These are phyloP conservation scores for Empidonax alnorum DNA, from an alignment of 2,113 vertebrate genomes.

Conservation along the genomic window DNA sequence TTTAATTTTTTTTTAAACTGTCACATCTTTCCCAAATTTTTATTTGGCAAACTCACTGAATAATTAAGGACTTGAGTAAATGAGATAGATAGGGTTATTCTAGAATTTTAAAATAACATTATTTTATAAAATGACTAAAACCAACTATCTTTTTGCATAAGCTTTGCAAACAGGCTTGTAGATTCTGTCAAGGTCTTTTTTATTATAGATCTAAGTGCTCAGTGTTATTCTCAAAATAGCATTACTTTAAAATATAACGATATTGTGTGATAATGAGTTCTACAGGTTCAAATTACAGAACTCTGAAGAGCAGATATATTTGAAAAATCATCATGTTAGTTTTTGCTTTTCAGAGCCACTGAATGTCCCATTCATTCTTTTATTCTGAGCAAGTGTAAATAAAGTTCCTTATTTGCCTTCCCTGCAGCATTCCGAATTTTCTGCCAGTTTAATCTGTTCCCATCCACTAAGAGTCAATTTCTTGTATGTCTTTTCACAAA, in stretches of 20 bases:
- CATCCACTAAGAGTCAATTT: not conserved
- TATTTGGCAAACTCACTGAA: not conserved
- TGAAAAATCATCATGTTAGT: not conserved
- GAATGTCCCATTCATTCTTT: constrained; percentile 12
- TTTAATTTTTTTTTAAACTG: not conserved
- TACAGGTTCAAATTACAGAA: not conserved
- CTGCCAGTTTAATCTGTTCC: not conserved
- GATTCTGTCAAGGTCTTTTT: not conserved
- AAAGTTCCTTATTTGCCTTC: constrained; percentile 26
- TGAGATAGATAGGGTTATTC: not conserved
- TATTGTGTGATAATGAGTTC: not conserved
- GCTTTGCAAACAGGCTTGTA: not conserved
- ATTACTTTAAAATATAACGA: not conserved
- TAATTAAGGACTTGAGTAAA: not conserved
- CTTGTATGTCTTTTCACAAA: not conserved
- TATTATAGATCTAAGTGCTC: not conserved
- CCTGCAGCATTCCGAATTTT: not conserved
- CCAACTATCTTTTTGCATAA: not conserved
- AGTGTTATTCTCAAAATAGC: not conserved
- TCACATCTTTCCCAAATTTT: not conserved
- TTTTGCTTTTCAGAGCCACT: not conserved
- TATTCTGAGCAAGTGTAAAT: constrained; percentile 28
- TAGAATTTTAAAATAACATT: not conserved
- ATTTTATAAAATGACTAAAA: not conserved
- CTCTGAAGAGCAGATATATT: not conserved